Conservation (phyloP, 2,888 invertebrate genomes). For the Acrobasis suavella region DNA sequence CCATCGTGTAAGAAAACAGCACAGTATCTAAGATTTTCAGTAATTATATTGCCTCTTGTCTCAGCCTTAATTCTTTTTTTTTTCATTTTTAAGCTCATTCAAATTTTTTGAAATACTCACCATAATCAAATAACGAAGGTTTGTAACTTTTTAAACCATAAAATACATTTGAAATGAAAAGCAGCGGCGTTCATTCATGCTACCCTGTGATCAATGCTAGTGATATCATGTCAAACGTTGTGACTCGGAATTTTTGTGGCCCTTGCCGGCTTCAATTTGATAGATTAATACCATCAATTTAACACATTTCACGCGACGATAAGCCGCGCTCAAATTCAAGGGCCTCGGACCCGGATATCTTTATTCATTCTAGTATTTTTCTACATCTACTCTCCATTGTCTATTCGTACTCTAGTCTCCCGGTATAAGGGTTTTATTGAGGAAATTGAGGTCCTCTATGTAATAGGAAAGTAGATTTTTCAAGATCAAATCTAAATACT, state of each 20-base stretch:
- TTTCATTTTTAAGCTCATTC: too few species aligned
- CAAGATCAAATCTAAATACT: too few species aligned
- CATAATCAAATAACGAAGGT: neutral
- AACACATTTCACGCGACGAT: slow-evolving; percentile 8
- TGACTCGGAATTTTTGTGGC: slow-evolving; percentile 13
- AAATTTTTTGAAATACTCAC: too few species aligned
- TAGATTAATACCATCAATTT: slow-evolving; percentile 24
- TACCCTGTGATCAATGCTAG: neutral
- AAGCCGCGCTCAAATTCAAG: neutral
- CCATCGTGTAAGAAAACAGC: too few species aligned
- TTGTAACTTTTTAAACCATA: neutral
- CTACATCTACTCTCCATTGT: too few species aligned
- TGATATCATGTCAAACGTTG: slow-evolving; percentile 8
- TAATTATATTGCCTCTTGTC: too few species aligned
- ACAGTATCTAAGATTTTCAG: too few species aligned
- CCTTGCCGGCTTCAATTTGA: slow-evolving; percentile 16
- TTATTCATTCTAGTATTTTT: neutral
- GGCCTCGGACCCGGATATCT: neutral
- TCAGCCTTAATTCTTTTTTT: too few species aligned
- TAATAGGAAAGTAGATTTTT: too few species aligned
- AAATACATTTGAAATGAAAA: neutral
- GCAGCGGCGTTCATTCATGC: neutral
- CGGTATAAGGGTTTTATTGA: too few species aligned
- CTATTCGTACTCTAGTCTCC: too few species aligned
- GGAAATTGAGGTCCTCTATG: too few species aligned